Evolutionary conservation across 2,888 invertebrate species (phyloP).

Genomic region (Sicus ferrugineus): DNA sequence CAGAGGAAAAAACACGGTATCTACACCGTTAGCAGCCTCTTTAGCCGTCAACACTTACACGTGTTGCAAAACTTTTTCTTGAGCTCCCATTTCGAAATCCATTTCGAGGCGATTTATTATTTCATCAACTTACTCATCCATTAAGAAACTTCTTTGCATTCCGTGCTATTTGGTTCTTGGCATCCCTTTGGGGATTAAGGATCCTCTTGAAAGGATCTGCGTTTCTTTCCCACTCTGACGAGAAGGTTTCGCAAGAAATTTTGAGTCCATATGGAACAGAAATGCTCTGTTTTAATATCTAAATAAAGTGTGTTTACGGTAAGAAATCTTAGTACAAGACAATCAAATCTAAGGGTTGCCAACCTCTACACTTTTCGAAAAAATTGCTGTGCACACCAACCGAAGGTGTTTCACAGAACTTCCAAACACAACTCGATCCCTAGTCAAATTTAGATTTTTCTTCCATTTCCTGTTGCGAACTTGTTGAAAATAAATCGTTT

Average conservation of each 20-base stretch:
- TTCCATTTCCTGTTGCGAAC: constrained; percentile 8
- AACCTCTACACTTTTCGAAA: too few relatives aligned
- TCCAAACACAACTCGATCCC: too few relatives aligned
- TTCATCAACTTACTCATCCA: constrained; percentile 44
- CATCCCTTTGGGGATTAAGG: too few relatives aligned
- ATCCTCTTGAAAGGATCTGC: too few relatives aligned
- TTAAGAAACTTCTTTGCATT: neutral
- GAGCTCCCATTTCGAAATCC: neutral
- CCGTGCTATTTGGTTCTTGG: too few relatives aligned
- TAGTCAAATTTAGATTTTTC: neutral
- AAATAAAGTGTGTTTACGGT: neutral
- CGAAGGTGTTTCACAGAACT: neutral
- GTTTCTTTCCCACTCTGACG: too few relatives aligned
- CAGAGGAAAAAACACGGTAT: neutral
- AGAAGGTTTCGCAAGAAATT: too few relatives aligned
- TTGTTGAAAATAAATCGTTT: constrained; percentile 26
- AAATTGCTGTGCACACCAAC: neutral
- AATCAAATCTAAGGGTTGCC: neutral
- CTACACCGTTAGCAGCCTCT: constrained; percentile 11
- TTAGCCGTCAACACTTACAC: constrained; percentile 14
- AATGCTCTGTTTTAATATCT: neutral
- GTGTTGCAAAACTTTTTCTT: constrained; percentile 34
- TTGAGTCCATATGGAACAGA: too few relatives aligned
- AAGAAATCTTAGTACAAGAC: neutral
- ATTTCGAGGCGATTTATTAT: constrained; percentile 46